Base-by-base conservation (phyloP, 1,140 invertebrate genomes). In the Drosophila cardini region DNA sequence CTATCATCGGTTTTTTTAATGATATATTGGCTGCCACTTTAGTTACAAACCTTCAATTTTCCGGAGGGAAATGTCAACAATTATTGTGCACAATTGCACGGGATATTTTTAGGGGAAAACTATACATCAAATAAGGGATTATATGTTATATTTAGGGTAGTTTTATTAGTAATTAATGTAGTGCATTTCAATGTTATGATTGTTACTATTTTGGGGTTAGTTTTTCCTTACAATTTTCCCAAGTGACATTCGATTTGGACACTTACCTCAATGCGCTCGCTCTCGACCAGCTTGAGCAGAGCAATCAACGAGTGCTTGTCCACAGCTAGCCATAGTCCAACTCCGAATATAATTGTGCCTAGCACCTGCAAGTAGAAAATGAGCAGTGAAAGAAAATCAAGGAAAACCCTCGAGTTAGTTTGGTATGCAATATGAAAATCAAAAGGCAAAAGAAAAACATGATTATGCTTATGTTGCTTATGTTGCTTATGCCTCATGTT, bases 321-420 rank as follows among this genome's bases (percentile, higher is more conserved):
- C 11, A 95, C 94, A 15, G 94, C 93, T 3, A 97, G 91, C 96
- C 96, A 97, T 91, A 96, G 95, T 78, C 96, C 96, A 50, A 96
- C 93, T 11, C 95, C 94, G 48, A 97, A 92, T 50, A 96, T 94
- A 56, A 94, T 94, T 81, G 95, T 95, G 79, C 96, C 96, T 73
- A 95, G 93, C 80, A 96, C 91, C 96, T 97, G 93, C 62, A 34
- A 26, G 21, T 48, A 67, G 36, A 62, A 65, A 30, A 46, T 34
- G 16, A 46, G 34, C n/a, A 5, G 63, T 32, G n/a, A 15, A 46
- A 46, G 60, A 45, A 61, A 43, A 9, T 45, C 42, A 45, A 61
- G 34, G 34, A 26, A 71, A 76, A 70, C 67, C 67, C 58, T 70
- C 57, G 10, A 18, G 45, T 50, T 69, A 21, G 52, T 45, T 57